Evolutionary conservation across 2,888 invertebrate genomes (phyloP).

Genomic region (Heliconius aoede): DNA sequence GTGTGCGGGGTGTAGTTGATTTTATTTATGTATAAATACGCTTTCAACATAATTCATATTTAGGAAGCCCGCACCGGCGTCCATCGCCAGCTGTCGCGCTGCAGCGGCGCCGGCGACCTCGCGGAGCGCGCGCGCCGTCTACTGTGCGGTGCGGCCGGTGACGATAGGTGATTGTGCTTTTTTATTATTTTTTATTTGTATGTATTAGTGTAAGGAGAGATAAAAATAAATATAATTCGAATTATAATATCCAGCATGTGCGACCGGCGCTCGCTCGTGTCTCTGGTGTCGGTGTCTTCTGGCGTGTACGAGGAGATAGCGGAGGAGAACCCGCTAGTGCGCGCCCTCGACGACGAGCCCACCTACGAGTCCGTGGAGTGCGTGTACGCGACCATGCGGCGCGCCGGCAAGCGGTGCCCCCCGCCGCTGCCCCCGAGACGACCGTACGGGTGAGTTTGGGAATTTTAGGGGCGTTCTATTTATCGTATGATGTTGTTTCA

Average conservation of each 20-base stretch:
- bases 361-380: constrained; percentile 76
- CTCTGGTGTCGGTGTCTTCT: constrained; percentile 85
- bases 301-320: constrained; percentile 88
- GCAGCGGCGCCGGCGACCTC: constrained; percentile 69
- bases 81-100: constrained; percentile 50
- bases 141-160: constrained; percentile 56
- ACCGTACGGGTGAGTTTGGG: constrained; percentile 50
- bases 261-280: constrained; percentile 75
- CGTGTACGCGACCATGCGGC: constrained; percentile 57
- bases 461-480: too few species aligned
- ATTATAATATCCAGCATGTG: constrained; percentile 11
- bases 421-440: constrained; percentile 48
- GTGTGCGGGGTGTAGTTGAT: too few species aligned
- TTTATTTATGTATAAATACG: too few species aligned
- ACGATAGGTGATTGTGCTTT: constrained; percentile 30
- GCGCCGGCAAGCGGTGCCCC: constrained; percentile 40
- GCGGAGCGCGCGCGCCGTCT: constrained; percentile 55
- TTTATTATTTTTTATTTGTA: too few species aligned
- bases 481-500: too few species aligned
- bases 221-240: too few species aligned
- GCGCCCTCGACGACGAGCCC: constrained; percentile 57
- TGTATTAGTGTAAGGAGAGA: too few species aligned
- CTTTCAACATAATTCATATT: too few species aligned
- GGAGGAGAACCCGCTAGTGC: constrained; percentile 60
- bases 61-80: constrained; percentile 57